Evolutionary conservation across 2,888 invertebrate genomes (phyloP).

Genomic region (Lepidochitona cinerea): DNA sequence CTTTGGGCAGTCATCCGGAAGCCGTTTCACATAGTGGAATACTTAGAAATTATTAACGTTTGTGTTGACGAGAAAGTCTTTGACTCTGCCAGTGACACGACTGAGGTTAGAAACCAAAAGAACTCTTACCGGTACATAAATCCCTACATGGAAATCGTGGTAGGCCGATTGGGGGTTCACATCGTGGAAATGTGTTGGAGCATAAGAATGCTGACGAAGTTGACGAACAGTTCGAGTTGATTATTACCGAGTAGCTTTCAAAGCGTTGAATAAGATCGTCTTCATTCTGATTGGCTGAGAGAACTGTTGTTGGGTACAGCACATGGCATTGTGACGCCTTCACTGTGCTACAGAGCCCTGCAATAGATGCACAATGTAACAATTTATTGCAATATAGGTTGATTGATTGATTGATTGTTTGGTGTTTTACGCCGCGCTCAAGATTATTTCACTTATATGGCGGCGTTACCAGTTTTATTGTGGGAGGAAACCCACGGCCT

Average conservation of each 20-base stretch:
- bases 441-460: neutral
- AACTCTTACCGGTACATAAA: neutral
- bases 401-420: neutral
- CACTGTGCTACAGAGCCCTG: neutral
- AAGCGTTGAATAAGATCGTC: neutral
- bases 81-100: too few relatives aligned
- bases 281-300: neutral
- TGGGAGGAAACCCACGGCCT: too few relatives aligned
- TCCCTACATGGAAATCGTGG: neutral
- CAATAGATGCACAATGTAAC: neutral
- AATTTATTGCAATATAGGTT: neutral
- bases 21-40: too few relatives aligned
- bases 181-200: slow-evolving; percentile 46
- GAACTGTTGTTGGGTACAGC: neutral
- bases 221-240: slow-evolving; percentile 24
- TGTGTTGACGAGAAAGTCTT: too few relatives aligned
- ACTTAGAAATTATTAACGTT: too few relatives aligned
- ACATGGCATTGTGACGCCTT: neutral
- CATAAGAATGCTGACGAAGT: slow-evolving; percentile 42
- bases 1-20: too few relatives aligned
- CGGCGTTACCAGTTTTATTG: neutral
- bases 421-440: neutral
- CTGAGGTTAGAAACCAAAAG: too few relatives aligned
- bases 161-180: slow-evolving; percentile 16
- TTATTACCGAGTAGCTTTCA: neutral